These are phyloP conservation scores for Drosophila aff. DNA, from an alignment of 1,140 invertebrate species.

Conservation along the genomic window DNA sequence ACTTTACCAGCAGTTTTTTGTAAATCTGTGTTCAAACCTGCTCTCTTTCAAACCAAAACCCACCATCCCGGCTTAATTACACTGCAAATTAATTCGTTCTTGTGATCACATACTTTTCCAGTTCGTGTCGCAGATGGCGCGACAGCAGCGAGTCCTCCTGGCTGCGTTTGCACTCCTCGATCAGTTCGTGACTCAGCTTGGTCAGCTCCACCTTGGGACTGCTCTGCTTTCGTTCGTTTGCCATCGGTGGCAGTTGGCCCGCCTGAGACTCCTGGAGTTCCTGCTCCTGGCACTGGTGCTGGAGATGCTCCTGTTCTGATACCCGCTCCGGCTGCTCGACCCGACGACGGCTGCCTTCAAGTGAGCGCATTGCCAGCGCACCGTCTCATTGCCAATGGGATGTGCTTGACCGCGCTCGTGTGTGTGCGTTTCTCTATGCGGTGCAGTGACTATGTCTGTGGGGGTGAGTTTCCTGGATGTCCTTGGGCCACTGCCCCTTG, in stretches of 20 bases:
- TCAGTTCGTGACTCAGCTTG: slow-evolving; percentile 75
- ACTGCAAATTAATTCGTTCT: neutral
- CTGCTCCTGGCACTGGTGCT: slow-evolving; percentile 9
- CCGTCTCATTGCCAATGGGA: slow-evolving; percentile 67
- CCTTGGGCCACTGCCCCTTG: slow-evolving; percentile 53
- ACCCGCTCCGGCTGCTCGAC: slow-evolving; percentile 25
- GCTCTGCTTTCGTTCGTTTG: slow-evolving; percentile 69
- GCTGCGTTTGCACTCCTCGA: slow-evolving; percentile 77
- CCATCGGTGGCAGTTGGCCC: slow-evolving; percentile 53
- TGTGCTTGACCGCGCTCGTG: slow-evolving; percentile 7
- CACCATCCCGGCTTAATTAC: neutral
- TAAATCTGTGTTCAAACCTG: neutral
- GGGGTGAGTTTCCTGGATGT: slow-evolving; percentile 37
- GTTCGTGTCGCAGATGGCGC: slow-evolving; percentile 70
- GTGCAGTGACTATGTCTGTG: slow-evolving; percentile 7
- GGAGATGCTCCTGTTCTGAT: slow-evolving; percentile 32
- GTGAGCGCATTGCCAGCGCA: slow-evolving; percentile 71
- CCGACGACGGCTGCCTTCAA: slow-evolving; percentile 63
- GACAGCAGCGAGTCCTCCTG: slow-evolving; percentile 73
- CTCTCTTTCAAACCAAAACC: no score
- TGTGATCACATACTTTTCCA: slow-evolving; percentile 76
- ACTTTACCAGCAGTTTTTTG: neutral
- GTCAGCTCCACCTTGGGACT: slow-evolving; percentile 71
- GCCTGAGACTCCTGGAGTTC: slow-evolving; percentile 20
- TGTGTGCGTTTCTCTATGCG: slow-evolving; percentile 18